These are phyloP conservation scores for Trichechus manatus DNA, from an alignment of 2,113 vertebrate genomes.

Conservation along the genomic window DNA sequence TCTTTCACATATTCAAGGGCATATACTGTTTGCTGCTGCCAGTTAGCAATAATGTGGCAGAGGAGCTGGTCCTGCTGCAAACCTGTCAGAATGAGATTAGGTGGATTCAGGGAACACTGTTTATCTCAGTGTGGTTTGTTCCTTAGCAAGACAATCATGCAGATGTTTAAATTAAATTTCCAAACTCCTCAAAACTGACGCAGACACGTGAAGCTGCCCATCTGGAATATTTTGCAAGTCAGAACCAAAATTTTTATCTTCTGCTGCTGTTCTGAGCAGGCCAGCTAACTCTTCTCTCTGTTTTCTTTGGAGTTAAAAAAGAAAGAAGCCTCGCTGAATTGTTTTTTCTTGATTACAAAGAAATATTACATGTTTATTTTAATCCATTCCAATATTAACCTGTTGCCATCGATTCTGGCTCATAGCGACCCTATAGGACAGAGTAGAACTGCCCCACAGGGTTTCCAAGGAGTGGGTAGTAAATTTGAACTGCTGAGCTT, in stretches of 20 bases:
- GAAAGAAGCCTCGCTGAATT: constrained; percentile 4
- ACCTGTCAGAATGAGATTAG: constrained; percentile 26
- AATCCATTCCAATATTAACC: background rate
- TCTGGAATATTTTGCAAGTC: background rate
- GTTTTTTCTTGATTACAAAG: constrained; percentile 30
- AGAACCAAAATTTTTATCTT: background rate
- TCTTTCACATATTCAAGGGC: background rate
- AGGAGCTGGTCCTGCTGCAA: background rate
- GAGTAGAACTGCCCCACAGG: too few species aligned
- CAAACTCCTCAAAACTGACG: background rate
- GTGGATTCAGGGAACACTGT: background rate
- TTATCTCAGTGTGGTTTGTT: background rate
- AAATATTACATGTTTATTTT: background rate
- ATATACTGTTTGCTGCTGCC: background rate
- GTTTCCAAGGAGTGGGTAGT: too few species aligned
- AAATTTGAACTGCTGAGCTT: too few species aligned
- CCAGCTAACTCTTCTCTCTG: background rate
- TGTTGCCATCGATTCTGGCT: too few species aligned
- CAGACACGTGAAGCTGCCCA: background rate
- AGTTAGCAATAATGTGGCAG: constrained; percentile 6
- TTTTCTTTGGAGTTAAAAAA: constrained; percentile 29
- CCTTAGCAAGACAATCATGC: background rate
- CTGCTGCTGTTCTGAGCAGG: background rate
- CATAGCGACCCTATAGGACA: too few species aligned
- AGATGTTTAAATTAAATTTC: constrained; percentile 21